phyloP scores from a whole-genome alignment of 1,140 invertebrate genomes.

The Linepithema humile region DNA sequence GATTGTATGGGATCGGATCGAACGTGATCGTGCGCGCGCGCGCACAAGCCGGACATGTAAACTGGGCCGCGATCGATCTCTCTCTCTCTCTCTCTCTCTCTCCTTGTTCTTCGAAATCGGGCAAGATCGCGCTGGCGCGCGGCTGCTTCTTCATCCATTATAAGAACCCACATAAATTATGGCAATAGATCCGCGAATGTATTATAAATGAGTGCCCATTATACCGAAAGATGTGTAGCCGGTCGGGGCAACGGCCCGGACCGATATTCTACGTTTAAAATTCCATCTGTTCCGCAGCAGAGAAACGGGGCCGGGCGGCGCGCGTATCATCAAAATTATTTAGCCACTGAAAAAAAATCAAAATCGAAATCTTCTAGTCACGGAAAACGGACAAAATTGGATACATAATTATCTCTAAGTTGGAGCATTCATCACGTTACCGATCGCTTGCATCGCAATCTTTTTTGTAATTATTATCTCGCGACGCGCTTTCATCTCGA shows the following conservation, averaged over 20 bases:
- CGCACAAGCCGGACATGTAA: conserved; percentile 35
- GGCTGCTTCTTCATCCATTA: conserved; percentile 17
- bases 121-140: conserved; percentile 7
- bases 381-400: neutral
- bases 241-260: conserved; percentile 19
- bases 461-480: conserved; percentile 43
- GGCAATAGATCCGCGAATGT: conserved; percentile 41
- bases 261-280: conserved; percentile 26
- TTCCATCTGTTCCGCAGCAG: neutral
- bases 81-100: too few relatives aligned
- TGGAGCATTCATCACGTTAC: conserved; percentile 18
- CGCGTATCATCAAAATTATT: neutral
- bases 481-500: conserved; percentile 46
- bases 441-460: conserved; percentile 34
- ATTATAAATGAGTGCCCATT: conserved; percentile 43
- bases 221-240: neutral
- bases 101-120: conserved; percentile 44
- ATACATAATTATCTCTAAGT: neutral
- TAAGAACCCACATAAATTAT: conserved; percentile 52
- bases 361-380: neutral
- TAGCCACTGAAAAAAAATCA: too few relatives aligned
- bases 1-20: conserved; percentile 39
- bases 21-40: conserved; percentile 28
- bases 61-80: conserved; percentile 66
- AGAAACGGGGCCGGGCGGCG: neutral